Base-by-base conservation (phyloP, 2,113 vertebrate genomes). In the Dicerorhinus sumatrensis region DNA sequence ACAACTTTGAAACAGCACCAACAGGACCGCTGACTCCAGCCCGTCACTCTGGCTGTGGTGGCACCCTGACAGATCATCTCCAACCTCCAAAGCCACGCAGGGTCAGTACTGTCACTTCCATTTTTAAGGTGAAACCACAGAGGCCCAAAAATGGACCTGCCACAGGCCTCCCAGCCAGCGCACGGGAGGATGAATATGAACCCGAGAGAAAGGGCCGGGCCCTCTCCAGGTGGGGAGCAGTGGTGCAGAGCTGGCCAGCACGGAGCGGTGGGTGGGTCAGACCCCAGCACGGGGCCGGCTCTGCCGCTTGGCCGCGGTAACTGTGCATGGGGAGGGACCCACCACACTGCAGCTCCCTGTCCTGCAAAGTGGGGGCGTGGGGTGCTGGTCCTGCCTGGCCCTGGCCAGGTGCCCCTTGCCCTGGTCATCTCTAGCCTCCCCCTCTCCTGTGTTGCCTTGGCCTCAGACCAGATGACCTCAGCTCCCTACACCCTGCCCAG, bases 111-210 rank as follows among this genome's bases (percentile, higher is more conserved):
- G 8, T 11, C 4, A 1, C 36, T 27, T 8, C 58, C 76, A 8
- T 8, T 25, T 23, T 23, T 5, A 13, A 2, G 21, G 36, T 23
- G 21, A 73, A 92, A 65, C 18, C 60, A 0, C 7, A 8, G 17
- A 36, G 54, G 46, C 27, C 36, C 11, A 21, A 3, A 48, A 48
- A 3, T 36, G 72, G 65, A 12, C 18, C 2, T 6, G 69, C 25
- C 54, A 0, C 3, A 0, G 63, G 3, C 5, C 46, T 77, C 29
- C 2, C 5, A 8, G 5, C 29, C 17, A 7, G 46, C 16, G 1
- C 0, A 17, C 1, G 31, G 25, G 21, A 5, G 20, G 5, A 6
- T 2, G 29, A 42, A 1, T 0, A 0, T 11, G 39, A 12, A 13
- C 69, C 39, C 17, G 18, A 62, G 70, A 27, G 48, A 7, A 54